These are phyloP conservation scores for Pardalotus punctatus DNA, from an alignment of 2,113 vertebrate genomes.

Conservation along the genomic window DNA sequence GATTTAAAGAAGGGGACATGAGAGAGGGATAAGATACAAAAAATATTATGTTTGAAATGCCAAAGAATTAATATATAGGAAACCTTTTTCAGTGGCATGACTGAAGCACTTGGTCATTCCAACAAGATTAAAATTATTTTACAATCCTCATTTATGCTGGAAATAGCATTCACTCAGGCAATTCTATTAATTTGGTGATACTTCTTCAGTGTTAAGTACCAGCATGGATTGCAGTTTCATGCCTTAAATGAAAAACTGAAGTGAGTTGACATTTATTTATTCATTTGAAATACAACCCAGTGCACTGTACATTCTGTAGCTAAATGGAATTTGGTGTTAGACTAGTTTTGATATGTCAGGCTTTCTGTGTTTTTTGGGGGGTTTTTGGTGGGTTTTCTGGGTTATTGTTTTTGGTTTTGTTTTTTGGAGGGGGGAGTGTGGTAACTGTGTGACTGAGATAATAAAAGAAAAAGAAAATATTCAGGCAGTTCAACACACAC, in stretches of 20 bases:
- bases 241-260: conserved; percentile 3
- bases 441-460: neutral
- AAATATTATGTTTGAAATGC: neutral
- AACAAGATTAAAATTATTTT: neutral
- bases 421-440: rapidly evolving
- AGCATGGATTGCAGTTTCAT: neutral
- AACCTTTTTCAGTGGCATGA: neutral
- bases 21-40: neutral
- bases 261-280: neutral
- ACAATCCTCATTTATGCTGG: neutral
- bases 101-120: neutral
- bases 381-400: rapidly evolving
- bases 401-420: rapidly evolving
- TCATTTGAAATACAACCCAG: neutral
- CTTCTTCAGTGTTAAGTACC: conserved; percentile 16
- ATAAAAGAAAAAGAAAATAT: neutral
- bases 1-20: neutral
- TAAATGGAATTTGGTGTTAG: neutral
- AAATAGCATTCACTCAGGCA: neutral
- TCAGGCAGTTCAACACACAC: neutral
- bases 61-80: neutral
- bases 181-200: conserved; percentile 18
- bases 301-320: neutral
- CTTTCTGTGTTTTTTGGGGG: rapidly evolving
- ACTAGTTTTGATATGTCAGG: neutral